A percentile compares a stretch with the other conserved stretches of the same genome.
Evolutionary conservation across 2,888 invertebrate genomes (phyloP).

Genomic region (Caenorhabditis doughertyi): DNA sequence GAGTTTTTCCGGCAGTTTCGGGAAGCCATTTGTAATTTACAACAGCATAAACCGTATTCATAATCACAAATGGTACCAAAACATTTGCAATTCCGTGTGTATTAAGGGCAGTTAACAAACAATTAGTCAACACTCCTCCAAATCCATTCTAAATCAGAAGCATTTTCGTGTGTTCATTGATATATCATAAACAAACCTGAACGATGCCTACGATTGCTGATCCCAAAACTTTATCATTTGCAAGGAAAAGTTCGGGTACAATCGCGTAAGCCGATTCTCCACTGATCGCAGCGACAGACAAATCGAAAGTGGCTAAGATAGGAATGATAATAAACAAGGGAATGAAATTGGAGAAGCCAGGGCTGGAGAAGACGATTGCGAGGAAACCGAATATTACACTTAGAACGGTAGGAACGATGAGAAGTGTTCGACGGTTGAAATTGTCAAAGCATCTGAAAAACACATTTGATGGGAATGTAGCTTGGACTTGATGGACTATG

Average conservation of each 20-base stretch:
- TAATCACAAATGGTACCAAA: constrained; percentile 74
- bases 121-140: constrained; percentile 77
- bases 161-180: constrained; percentile 6
- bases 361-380: constrained; percentile 57
- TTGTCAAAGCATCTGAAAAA: constrained; percentile 75
- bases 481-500: no score
- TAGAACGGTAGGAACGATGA: constrained; percentile 74
- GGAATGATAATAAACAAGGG: constrained; percentile 66
- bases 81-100: constrained; percentile 71
- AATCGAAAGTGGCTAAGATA: constrained; percentile 75
- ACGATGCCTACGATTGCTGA: constrained; percentile 78
- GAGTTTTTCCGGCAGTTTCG: constrained; percentile 75
- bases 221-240: constrained; percentile 77
- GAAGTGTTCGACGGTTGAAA: constrained; percentile 73
- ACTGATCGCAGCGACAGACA: constrained; percentile 78
- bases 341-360: constrained; percentile 20
- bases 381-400: constrained; percentile 72
- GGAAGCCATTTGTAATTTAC: constrained; percentile 72
- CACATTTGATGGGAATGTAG: no score
- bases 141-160: constrained; percentile 74
- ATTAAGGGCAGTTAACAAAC: constrained; percentile 74
- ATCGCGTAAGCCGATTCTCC: constrained; percentile 79
- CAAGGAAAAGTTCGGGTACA: constrained; percentile 78
- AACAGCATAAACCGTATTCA: constrained; percentile 74
- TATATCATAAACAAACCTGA: constrained; percentile 69